A percentile compares a stretch with the other conserved stretches of the same genome.
phyloP scores from a whole-genome alignment of 2,888 invertebrate species.

The Drosophila pseudotakahashii region DNA sequence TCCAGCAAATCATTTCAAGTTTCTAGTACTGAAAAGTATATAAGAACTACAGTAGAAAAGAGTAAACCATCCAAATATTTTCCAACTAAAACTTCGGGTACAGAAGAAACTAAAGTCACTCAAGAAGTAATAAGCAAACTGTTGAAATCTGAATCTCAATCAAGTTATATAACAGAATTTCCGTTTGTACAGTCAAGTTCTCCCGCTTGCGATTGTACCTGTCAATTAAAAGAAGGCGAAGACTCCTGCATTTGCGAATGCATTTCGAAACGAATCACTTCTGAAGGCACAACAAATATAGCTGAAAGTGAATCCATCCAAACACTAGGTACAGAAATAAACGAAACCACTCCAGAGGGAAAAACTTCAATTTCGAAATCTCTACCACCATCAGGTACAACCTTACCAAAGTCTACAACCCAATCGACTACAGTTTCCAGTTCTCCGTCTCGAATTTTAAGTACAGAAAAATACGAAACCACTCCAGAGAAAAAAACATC shows the following conservation, averaged over 20 bases:
- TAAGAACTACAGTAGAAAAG: background rate
- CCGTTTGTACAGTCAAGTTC: background rate
- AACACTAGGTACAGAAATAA: background rate
- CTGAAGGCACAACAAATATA: no score
- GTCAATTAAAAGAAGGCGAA: background rate
- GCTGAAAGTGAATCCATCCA: no score
- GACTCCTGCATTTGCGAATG: background rate
- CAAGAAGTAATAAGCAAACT: no score
- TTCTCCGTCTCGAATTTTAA: background rate
- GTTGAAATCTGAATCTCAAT: background rate
- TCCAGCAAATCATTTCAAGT: background rate
- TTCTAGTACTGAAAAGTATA: background rate
- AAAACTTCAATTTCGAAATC: background rate
- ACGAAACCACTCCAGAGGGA: background rate
- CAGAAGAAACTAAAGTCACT: background rate
- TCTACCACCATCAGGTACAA: background rate
- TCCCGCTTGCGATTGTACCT: background rate
- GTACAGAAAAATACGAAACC: background rate
- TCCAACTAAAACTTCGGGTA: no score
- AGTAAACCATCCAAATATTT: no score
- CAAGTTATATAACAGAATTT: background rate
- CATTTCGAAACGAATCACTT: no score
- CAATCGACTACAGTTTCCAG: background rate
- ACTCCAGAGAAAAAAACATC: background rate
- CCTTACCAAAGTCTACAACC: background rate